Base-by-base conservation (phyloP, 2,113 vertebrate species). In the Pantherophis guttatus region DNA sequence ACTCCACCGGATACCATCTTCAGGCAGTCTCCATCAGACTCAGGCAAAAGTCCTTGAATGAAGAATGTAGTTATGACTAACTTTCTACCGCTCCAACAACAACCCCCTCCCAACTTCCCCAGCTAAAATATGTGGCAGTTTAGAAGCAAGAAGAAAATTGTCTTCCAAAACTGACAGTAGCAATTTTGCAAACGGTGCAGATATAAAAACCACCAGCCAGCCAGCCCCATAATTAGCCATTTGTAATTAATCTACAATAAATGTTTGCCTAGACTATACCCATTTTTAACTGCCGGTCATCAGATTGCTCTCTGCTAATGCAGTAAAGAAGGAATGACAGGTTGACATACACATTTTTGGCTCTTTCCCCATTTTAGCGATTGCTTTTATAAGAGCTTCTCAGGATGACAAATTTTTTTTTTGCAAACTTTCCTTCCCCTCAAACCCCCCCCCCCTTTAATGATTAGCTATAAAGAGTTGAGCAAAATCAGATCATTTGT, bases 261-360 rank as follows among this genome's bases (percentile, higher is more conserved):
- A 96, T 89, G 91, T 96, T 96, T 96, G 11, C 91, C 24, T 11
- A 85, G 93, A 89, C 33, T 94, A 23, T 94, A 95, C 96, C 94
- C 94, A 26, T 97, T 97, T 98, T 95, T 91, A 95, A 90, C 91
- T 94, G 94, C 94, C 92, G 92, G 95, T 96, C 94, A 96, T 96
- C 95, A 97, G 65, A 94, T 93, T 1, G 89, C 90, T 95, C 93
- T 96, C 57, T 93, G 48, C 54, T 91, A 81, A 86, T 94, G 53
- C 91, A 96, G 54, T 86, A 93, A 39, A 55, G 93, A 52, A 62
- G 90, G 90, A 90, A 54, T 90, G 91, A 90, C 93, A 70, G 93
- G 92, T n/a, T 86, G 0, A 91, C 91, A 53, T 94, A 89, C 91
- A 94, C 94, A 93, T 95, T 12, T 94, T 96, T 93, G 8, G 58